Conservation (phyloP, 1,140 invertebrate genomes). For the Ridgeia piscesae region DNA sequence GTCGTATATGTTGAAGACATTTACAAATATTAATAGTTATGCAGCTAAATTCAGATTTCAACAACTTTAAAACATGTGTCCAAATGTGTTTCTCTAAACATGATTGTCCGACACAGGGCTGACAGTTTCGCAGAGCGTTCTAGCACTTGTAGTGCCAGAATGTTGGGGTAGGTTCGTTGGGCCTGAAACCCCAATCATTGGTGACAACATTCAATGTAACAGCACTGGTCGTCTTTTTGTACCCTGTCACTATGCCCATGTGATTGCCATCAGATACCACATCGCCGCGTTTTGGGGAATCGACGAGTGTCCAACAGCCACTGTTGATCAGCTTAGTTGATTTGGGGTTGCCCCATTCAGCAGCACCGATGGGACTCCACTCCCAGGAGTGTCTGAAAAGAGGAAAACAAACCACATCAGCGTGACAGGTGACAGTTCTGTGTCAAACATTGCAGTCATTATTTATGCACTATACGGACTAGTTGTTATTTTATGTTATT, state of each 20-base stretch:
- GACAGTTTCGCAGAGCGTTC: not conserved
- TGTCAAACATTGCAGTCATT: not conserved
- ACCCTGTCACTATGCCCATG: not conserved
- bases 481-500: too few species aligned
- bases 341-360: not conserved
- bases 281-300: not conserved
- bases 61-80: too few species aligned
- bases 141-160: not conserved
- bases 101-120: too few species aligned
- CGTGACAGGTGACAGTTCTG: not conserved
- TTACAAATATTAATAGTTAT: too few species aligned
- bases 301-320: not conserved
- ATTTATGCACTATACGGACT: not conserved
- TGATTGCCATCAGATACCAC: not conserved
- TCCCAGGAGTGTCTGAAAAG: not conserved
- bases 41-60: too few species aligned
- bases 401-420: not conserved
- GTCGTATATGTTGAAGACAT: too few species aligned
- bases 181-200: conserved; percentile 12
- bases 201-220: not conserved
- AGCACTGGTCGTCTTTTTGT: not conserved
- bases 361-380: conserved; percentile 7
- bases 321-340: not conserved
- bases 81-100: too few species aligned
- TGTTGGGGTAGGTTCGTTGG: not conserved